Evolutionary conservation across 1,140 invertebrate genomes (phyloP), one percentile per base, ranked within the genome.

Genomic region (Protaetia brevitarsis): DNA sequence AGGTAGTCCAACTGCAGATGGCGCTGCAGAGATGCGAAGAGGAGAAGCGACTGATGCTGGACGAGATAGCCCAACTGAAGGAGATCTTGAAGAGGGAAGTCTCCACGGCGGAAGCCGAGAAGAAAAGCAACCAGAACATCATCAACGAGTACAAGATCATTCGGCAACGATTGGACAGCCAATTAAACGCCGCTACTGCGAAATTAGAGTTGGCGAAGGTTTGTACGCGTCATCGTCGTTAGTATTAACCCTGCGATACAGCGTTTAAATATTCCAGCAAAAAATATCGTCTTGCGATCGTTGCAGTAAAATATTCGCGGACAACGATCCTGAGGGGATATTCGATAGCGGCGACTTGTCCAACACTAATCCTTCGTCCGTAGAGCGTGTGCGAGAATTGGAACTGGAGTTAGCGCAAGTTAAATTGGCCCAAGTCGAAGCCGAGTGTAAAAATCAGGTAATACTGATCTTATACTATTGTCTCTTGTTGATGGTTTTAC

Each of bases 381-480:
- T 85, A 64, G 87, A 91, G 71, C 84, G 91, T 69, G 88, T 98
- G 62, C 85, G 92, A 8, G 95, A 97, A 78, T 81, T 99, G 21
- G 97, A 99, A 78, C 81, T 98, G 57, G 96, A 99, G 76, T 80
- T 99, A 64, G 97, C 96, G 2, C 92, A 96, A 77, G 96, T 96
- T 0, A 99, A 99, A 78, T 82, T 99, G 68, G 95, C 95, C 0
- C 88, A 98, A 63, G 97, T 99, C 2, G 95, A 99, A 82, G 92
- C 95, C 0, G 93, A 98, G 80, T 99, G 97, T 82, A 88, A 90
- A 73, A 98, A 96, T 83, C 95, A 97, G 84, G 92, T 92, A 77
- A 23, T 51, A 19, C 69, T 71, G 57, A 26, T 63, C 1, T 61
- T 13, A 34, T 34, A 34, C 13, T 2, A 6, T n/a, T 2, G 23